Evolutionary conservation across 1,140 invertebrate genomes (phyloP).

Genomic region (Ceratina calcarata): DNA sequence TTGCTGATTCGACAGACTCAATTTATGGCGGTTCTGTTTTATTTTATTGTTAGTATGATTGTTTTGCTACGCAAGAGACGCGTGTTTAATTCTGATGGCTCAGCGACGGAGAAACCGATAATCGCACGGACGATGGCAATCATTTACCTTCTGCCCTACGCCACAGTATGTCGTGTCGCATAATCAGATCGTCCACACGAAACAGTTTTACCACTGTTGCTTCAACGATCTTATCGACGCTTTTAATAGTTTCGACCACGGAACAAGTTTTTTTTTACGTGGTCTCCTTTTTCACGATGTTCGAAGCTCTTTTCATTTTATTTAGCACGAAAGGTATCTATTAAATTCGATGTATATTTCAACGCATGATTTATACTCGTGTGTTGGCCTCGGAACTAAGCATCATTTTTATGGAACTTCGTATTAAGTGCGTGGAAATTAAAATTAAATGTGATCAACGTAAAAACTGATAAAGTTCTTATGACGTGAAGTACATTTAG

Average conservation of each 20-base stretch:
- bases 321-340: no score
- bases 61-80: neutral
- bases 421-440: no score
- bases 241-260: neutral
- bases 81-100: conserved; percentile 29
- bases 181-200: conserved; percentile 7
- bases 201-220: neutral
- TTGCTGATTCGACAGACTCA: neutral
- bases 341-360: no score
- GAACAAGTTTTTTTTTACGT: neutral
- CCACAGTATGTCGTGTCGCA: conserved; percentile 1
- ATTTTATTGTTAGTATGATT: neutral
- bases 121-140: conserved; percentile 34
- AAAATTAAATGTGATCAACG: no score
- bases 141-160: conserved; percentile 16
- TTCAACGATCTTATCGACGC: neutral
- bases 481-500: no score
- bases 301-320: no score
- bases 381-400: no score
- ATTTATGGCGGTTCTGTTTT: neutral
- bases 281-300: no score
- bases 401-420: no score
- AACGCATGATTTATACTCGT: no score
- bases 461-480: no score
- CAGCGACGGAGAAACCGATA: conserved; percentile 36